A percentile compares a stretch with the other conserved stretches of the same genome.
Conservation (phyloP, 2,888 invertebrate species). For the Philonicus albiceps region DNA sequence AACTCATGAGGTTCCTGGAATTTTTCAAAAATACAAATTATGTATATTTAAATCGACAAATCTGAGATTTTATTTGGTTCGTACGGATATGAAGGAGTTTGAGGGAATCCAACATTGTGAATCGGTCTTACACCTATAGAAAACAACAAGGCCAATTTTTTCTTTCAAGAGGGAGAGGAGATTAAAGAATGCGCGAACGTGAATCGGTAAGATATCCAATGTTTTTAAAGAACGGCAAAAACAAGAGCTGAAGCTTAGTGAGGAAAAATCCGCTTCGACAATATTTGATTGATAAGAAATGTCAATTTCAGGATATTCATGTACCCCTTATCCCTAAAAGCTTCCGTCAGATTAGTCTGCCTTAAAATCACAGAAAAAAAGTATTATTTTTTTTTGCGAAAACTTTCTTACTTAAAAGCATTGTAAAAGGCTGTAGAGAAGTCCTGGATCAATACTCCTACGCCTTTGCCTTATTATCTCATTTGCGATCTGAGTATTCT, state of each 20-base stretch:
- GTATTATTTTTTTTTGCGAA: constrained; percentile 1
- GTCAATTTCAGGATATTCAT: constrained; percentile 33
- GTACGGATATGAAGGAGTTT: not conserved
- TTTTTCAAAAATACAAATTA: not conserved
- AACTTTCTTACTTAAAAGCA: constrained; percentile 9
- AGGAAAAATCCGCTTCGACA: constrained; percentile 30
- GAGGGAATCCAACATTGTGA: not conserved
- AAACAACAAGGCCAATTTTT: constrained; percentile 21
- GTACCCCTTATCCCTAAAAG: constrained; percentile 10
- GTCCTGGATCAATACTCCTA: constrained; percentile 11
- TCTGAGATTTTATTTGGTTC: not conserved
- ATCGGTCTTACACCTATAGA: not conserved
- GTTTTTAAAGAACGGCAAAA: constrained; percentile 17
- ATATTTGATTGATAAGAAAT: constrained; percentile 39
- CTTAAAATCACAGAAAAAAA: not conserved
- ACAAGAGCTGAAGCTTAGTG: constrained; percentile 35
- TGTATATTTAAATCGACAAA: not conserved
- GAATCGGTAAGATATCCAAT: constrained; percentile 33
- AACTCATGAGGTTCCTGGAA: not conserved
- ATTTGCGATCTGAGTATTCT: constrained; percentile 31
- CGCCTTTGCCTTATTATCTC: constrained; percentile 13
- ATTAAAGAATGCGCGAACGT: constrained; percentile 8
- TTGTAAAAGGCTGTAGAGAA: not conserved
- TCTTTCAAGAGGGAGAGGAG: not conserved
- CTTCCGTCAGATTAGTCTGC: not conserved